Evolutionary conservation across 2,113 vertebrate genomes (phyloP).

Genomic region (Atractosteus spatula): DNA sequence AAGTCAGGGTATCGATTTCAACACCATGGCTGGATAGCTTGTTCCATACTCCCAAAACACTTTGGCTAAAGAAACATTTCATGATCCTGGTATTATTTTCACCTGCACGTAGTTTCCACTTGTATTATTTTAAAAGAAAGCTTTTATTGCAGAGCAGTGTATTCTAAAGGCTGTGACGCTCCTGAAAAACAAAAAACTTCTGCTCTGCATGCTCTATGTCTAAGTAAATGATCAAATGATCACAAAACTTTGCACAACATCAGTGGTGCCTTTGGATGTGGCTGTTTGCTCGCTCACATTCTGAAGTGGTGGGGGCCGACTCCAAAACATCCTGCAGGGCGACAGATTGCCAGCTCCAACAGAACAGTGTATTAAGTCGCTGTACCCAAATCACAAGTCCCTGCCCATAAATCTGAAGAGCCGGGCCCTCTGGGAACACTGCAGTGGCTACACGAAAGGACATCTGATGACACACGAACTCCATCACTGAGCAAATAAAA

Average conservation of each 20-base stretch:
- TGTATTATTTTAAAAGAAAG: too few species aligned
- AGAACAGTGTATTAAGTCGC: slow-evolving; percentile 7
- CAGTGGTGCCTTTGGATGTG: background rate
- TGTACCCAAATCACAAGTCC: slow-evolving; percentile 20
- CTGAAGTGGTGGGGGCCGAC: background rate
- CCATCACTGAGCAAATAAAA: slow-evolving; percentile 84
- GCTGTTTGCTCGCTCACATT: background rate
- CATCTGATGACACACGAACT: slow-evolving; percentile 82
- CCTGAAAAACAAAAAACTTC: too few species aligned
- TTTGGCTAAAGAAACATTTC: too few species aligned
- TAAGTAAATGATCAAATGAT: too few species aligned
- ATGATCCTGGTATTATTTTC: too few species aligned
- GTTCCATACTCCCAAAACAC: too few species aligned
- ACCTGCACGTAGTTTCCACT: too few species aligned
- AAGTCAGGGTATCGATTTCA: too few species aligned
- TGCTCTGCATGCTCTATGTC: too few species aligned
- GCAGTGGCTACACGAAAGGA: slow-evolving; percentile 80
- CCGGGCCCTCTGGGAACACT: slow-evolving; percentile 59
- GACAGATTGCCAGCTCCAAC: slow-evolving; percentile 5
- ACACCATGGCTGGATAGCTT: too few species aligned
- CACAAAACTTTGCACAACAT: background rate
- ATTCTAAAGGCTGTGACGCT: too few species aligned
- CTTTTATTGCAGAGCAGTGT: too few species aligned
- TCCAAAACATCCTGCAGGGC: background rate
- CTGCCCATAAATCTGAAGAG: slow-evolving; percentile 27